phyloP scores from a whole-genome alignment of 1,140 invertebrate species.

The Caenorhabditis briggsae region DNA sequence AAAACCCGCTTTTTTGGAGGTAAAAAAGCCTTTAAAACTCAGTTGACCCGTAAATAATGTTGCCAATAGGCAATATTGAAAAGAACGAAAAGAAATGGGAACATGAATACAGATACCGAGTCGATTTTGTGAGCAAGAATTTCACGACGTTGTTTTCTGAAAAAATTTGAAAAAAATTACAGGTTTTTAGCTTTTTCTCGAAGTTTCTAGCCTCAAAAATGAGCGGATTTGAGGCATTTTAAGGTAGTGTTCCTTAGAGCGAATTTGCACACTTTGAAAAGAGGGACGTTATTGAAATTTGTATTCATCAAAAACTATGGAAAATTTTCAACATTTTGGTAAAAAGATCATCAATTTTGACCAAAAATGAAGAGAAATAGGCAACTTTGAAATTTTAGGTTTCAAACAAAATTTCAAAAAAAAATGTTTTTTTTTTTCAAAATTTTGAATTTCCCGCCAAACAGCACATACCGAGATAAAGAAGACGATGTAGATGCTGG shows the following conservation, averaged over 20 bases:
- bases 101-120: conserved; percentile 78
- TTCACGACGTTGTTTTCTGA: conserved; percentile 70
- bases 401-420: neutral
- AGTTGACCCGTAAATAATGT: conserved; percentile 67
- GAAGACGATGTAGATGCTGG: conserved; percentile 20
- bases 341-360: too few species aligned
- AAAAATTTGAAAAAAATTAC: neutral
- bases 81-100: conserved; percentile 78
- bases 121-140: conserved; percentile 77
- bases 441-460: too few species aligned
- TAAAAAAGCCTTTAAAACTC: neutral
- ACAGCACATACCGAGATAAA: neutral
- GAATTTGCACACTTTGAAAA: too few species aligned
- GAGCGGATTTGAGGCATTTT: too few species aligned
- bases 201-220: too few species aligned
- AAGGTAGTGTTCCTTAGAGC: too few species aligned
- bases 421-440: neutral
- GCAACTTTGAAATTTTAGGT: neutral
- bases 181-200: too few species aligned
- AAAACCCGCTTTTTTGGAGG: neutral
- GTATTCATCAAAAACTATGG: neutral
- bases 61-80: conserved; percentile 79
- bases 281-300: too few species aligned
- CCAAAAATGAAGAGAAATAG: too few species aligned
- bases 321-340: neutral